Evolutionary conservation across 1,140 invertebrate genomes (phyloP), one percentile per base, ranked within the genome.

Genomic region (Solen grandis): DNA sequence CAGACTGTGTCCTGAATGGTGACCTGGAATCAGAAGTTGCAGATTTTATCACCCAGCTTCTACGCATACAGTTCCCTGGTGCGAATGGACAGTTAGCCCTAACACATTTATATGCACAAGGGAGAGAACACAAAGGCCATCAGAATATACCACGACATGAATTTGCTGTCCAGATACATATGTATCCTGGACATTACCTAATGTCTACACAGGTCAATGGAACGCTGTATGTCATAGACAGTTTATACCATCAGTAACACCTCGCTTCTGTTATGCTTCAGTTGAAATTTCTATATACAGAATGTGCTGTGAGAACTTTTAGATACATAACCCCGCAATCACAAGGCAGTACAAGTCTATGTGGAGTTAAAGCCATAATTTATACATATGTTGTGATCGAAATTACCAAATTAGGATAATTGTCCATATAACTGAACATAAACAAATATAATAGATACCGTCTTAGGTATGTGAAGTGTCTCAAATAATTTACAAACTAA

Each of bases 111-210:
- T 57, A 57, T 57, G 54, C 54, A 10, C n/a, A 22, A n/a, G 54
- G n/a, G 54, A 57, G 54, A 57, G 54, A 57, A n/a, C 5, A 57
- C 54, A 57, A 57, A 57, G 5, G n/a, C 54, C n/a, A 57, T 57
- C 54, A 57, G n/a, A 57, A 57, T 57, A 57, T 57, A 57, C 54
- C 5, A 5, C 5, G 54, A 8, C 5, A 5, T 57, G 54, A 57
- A 57, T 57, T 57, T 57, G 54, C 54, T 57, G 54, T 57, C 5
- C 54, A 5, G 5, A 57, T 57, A n/a, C 54, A 57, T 57, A 27
- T 57, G 54, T 57, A 57, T 57, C 54, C 54, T 57, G 54, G 54
- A 57, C 54, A 57, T 57, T 57, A 57, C 54, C n/a, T 57, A 57
- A n/a, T 57, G 54, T 57, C 54, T 57, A 27, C 54, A 57, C 54